These are phyloP conservation scores for Phataginus tetradactyla DNA, from an alignment of 2,797 vertebrate species.

Conservation along the genomic window DNA sequence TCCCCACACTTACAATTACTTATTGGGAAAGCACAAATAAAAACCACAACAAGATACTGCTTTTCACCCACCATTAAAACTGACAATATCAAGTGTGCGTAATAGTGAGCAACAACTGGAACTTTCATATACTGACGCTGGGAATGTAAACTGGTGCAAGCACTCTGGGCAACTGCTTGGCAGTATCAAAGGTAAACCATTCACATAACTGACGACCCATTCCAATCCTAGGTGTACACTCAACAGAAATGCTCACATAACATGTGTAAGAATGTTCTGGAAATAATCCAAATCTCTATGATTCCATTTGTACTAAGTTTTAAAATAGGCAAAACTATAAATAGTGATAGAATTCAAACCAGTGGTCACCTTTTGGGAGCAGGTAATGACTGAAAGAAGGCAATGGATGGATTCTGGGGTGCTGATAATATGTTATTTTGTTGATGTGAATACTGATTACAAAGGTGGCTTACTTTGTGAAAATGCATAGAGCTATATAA, in stretches of 20 bases:
- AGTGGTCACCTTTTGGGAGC: neutral
- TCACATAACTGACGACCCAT: neutral
- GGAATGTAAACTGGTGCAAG: neutral
- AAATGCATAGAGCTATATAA: neutral
- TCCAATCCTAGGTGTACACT: neutral
- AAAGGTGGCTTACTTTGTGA: neutral
- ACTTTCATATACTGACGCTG: neutral
- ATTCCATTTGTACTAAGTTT: neutral
- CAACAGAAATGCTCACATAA: neutral
- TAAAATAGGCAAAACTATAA: neutral
- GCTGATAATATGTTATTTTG: neutral
- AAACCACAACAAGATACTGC: neutral
- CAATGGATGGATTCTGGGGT: neutral
- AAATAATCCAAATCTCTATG: constrained; percentile 23
- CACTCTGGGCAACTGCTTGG: neutral
- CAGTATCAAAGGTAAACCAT: neutral
- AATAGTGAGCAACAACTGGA: neutral
- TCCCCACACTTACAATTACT: neutral
- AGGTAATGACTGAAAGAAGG: neutral
- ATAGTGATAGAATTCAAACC: neutral
- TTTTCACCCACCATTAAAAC: neutral
- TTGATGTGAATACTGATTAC: neutral
- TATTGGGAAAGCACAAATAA: neutral
- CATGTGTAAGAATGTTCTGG: neutral
- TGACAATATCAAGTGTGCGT: neutral